A percentile compares a stretch with the other conserved stretches of the same genome.
Evolutionary conservation across 2,113 vertebrate genomes (phyloP).

Genomic region (Takifugu flavidus): DNA sequence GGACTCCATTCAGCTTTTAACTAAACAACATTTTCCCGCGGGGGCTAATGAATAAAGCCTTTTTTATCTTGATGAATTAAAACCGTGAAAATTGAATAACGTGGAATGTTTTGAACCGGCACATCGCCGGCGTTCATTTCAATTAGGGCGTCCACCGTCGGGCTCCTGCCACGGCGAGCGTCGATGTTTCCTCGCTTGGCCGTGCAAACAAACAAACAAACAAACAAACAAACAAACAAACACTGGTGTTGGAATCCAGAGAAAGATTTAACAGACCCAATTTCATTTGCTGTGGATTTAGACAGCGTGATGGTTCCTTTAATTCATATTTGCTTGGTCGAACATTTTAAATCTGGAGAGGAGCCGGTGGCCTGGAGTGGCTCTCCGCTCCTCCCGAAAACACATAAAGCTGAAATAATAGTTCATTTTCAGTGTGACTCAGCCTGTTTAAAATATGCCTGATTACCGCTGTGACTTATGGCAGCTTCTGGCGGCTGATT

Average conservation of each 20-base stretch:
- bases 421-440: constrained; percentile 59
- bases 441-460: constrained; percentile 62
- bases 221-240: constrained; percentile 1
- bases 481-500: constrained; percentile 55
- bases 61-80: constrained; percentile 39
- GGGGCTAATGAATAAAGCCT: constrained; percentile 40
- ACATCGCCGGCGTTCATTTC: constrained; percentile 11
- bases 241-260: not conserved
- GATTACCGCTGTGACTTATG: constrained; percentile 61
- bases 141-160: constrained; percentile 14
- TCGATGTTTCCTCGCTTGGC: constrained; percentile 17
- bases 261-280: constrained; percentile 10
- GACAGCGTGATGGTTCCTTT: not conserved
- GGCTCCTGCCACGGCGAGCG: constrained; percentile 9
- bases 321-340: no score
- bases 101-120: constrained; percentile 20
- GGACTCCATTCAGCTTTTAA: constrained; percentile 55
- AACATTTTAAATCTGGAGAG: no score
- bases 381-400: constrained; percentile 16
- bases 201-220: constrained; percentile 11
- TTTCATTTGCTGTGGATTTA: constrained; percentile 6
- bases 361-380: constrained; percentile 14
- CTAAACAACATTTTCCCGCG: constrained; percentile 49
- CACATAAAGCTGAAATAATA: constrained; percentile 51
- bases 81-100: constrained; percentile 34